These are phyloP conservation scores for Mus caroli DNA, from an alignment of 2,797 vertebrate species.

Conservation along the genomic window DNA sequence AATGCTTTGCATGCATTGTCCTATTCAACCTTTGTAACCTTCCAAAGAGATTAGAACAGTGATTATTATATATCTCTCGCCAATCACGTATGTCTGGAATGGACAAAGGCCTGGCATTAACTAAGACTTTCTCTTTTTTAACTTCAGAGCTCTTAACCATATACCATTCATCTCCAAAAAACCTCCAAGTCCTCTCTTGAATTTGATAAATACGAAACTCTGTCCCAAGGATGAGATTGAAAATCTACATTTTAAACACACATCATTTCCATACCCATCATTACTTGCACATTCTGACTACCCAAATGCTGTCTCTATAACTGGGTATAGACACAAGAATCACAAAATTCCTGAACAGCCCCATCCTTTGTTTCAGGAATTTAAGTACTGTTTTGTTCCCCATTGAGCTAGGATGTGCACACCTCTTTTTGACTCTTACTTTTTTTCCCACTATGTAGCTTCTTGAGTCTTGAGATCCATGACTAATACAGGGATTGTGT, in stretches of 20 bases:
- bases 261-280: neutral
- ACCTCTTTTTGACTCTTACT: neutral
- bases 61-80: constrained; percentile 31
- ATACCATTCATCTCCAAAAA: neutral
- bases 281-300: neutral
- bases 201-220: neutral
- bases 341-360: neutral
- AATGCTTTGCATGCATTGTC: neutral
- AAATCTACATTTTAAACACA: neutral
- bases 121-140: neutral
- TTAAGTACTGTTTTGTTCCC: neutral
- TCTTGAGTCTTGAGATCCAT: neutral
- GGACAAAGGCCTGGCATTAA: neutral
- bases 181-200: neutral
- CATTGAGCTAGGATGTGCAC: neutral
- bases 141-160: neutral
- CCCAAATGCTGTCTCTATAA: neutral
- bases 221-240: neutral
- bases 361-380: constrained; percentile 35
- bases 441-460: neutral
- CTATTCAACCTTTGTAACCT: constrained; percentile 30
- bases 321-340: neutral
- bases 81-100: neutral
- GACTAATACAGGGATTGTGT: neutral
- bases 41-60: neutral